phyloP scores from a whole-genome alignment of 2,888 invertebrate genomes.

The Drosophila phalerata region DNA sequence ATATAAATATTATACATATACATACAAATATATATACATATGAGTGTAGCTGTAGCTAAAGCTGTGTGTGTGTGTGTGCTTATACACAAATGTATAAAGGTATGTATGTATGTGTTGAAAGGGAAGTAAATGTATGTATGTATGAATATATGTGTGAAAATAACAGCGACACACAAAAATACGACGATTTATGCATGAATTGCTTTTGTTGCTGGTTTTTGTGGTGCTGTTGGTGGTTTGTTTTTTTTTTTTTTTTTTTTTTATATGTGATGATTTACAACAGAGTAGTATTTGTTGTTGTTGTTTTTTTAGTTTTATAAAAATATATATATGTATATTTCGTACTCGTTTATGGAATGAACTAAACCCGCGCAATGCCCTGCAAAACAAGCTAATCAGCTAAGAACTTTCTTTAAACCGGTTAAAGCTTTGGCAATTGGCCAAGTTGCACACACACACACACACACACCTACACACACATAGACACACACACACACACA shows the following conservation, averaged over 20 bases:
- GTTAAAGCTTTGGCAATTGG: background rate
- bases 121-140: slow-evolving; percentile 46
- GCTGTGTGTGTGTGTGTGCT: slow-evolving; percentile 10
- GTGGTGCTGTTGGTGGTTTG: slow-evolving; percentile 23
- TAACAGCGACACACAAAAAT: slow-evolving; percentile 50
- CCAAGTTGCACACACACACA: slow-evolving; percentile 6
- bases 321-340: slow-evolving; percentile 23
- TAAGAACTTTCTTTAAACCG: slow-evolving; percentile 19
- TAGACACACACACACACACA: background rate
- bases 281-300: slow-evolving; percentile 41
- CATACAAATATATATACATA: slow-evolving; percentile 51
- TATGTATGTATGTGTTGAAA: slow-evolving; percentile 15
- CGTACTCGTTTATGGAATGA: slow-evolving; percentile 55
- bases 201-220: slow-evolving; percentile 21
- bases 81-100: slow-evolving; percentile 25
- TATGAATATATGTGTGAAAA: slow-evolving; percentile 30
- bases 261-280: slow-evolving; percentile 64
- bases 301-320: slow-evolving; percentile 21
- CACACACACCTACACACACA: background rate
- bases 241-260: background rate
- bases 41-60: slow-evolving; percentile 21
- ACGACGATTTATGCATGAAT: slow-evolving; percentile 58
- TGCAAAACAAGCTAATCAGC: slow-evolving; percentile 44
- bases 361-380: slow-evolving; percentile 68
- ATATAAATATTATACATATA: slow-evolving; percentile 42